phyloP scores from a whole-genome alignment of 2,797 vertebrate genomes.

The Acrocephalus scirpaceus region DNA sequence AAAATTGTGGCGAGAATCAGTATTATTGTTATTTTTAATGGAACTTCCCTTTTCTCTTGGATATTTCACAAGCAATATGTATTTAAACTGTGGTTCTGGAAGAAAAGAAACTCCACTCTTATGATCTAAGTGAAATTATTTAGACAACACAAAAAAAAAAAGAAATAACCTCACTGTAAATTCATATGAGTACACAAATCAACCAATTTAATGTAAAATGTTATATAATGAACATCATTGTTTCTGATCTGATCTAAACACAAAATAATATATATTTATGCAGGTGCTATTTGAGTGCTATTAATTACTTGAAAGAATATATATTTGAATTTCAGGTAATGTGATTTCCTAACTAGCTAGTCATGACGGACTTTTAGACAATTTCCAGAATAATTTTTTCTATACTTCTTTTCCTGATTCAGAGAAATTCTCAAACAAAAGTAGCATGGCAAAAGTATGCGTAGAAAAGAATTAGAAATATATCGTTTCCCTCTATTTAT shows the following conservation, averaged over 20 bases:
- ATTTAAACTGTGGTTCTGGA: not conserved
- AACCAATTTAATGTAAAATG: not conserved
- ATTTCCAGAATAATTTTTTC: not conserved
- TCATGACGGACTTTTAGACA: not conserved
- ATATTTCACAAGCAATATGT: not conserved
- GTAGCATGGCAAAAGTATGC: not conserved
- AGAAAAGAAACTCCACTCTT: not conserved
- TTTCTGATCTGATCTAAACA: not conserved
- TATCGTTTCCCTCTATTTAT: not conserved
- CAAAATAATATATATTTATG: not conserved
- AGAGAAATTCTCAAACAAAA: not conserved
- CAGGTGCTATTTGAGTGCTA: not conserved
- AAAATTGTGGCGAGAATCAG: rapidly evolving
- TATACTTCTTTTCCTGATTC: not conserved
- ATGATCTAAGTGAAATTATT: not conserved
- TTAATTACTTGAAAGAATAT: not conserved
- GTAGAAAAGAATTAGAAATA: not conserved
- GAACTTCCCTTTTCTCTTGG: not conserved
- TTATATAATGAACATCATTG: not conserved
- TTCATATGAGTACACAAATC: not conserved
- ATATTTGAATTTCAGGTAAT: not conserved
- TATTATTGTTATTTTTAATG: not conserved
- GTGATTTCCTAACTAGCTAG: not conserved
- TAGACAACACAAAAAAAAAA: not conserved
- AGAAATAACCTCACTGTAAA: not conserved